These are phyloP conservation scores for Microtus oregoni DNA, from an alignment of 2,113 vertebrate genomes.

Conservation along the genomic window DNA sequence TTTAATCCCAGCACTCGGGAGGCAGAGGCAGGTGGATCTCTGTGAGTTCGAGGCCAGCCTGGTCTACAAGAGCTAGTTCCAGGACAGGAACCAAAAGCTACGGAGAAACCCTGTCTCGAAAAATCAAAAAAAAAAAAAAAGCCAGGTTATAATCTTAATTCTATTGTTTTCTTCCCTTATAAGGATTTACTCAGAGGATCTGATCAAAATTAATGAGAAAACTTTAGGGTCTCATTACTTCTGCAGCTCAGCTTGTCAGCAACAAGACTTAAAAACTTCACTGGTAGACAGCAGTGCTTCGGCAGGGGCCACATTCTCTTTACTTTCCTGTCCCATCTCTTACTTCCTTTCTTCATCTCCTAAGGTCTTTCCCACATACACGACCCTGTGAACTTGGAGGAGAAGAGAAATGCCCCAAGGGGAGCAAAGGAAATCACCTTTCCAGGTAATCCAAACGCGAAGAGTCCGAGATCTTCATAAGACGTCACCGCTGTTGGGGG, in stretches of 20 bases:
- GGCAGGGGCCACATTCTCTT: background rate
- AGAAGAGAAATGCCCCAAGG: background rate
- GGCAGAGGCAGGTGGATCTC: no score
- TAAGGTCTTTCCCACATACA: background rate
- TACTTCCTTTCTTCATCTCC: conserved; percentile 17
- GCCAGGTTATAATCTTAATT: conserved; percentile 34
- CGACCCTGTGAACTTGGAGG: conserved; percentile 25
- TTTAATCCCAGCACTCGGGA: no score
- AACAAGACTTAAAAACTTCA: background rate
- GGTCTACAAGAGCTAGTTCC: no score
- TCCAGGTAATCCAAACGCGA: conserved; percentile 92
- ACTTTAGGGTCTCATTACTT: background rate
- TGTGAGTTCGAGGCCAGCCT: no score
- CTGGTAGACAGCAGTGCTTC: background rate
- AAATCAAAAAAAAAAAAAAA: conserved; percentile 12
- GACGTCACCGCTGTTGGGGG: conserved; percentile 91
- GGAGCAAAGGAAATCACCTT: conserved; percentile 87
- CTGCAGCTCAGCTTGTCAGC: conserved; percentile 8
- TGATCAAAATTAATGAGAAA: conserved; percentile 2
- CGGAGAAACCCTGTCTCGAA: no score
- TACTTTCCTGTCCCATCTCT: background rate
- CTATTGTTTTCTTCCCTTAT: background rate
- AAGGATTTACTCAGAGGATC: conserved; percentile 28
- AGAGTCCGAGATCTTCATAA: conserved; percentile 95
- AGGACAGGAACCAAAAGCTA: no score